Evolutionary conservation across 1,140 invertebrate species (phyloP), one percentile per base, ranked within the genome.

Genomic region (Rhyacophila brunnea): DNA sequence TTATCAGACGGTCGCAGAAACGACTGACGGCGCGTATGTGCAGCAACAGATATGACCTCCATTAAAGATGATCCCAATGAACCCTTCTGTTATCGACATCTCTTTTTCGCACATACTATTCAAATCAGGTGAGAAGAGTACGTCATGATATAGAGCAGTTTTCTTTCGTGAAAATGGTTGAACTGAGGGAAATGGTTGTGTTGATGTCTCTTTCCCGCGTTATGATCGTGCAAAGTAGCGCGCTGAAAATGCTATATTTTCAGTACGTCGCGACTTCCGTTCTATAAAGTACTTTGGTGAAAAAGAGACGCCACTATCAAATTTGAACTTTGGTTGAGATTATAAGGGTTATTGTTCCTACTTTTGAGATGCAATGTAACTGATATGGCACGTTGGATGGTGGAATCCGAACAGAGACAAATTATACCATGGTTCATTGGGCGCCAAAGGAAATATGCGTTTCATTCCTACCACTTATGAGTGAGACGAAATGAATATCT

Each of bases 41-140:
- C 53, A 56, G 53, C 53, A 56, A 56, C 53, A 56, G 53, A 56
- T 56, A 56, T 47, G 53, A 46, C 53, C 53, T 28, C 53, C 35
- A 56, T 48, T 35, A 28, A 17, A 15, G 23, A 48, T 20, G 45
- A 23, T 13, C 44, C 40, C 23, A 7, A 13, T n/a, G n/a, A 47
- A 47, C 17, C 53, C 34, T 13, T 20, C 0, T 5, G 18, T 7
- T 47, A 20, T 19, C 17, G 6, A 19, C 45, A 23, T 56, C 53
- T 34, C 53, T 40, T 40, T 56, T 15, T 19, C 18, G 7, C 34
- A 15, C 10, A 11, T 13, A 11, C 11, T 5, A 3, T 5, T 9
- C 6, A 42, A 20, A 28, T 13, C 2, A 40, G 28, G 6, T 9
- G n/a, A 20, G 15, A 42, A 43, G 50, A 52, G 38, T 2, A 13